Percentiles rank a stretch among this genome's conserved stretches.
Evolutionary conservation across 2,113 vertebrate genomes (phyloP).

Genomic region (Illadopsis cleaveri): DNA sequence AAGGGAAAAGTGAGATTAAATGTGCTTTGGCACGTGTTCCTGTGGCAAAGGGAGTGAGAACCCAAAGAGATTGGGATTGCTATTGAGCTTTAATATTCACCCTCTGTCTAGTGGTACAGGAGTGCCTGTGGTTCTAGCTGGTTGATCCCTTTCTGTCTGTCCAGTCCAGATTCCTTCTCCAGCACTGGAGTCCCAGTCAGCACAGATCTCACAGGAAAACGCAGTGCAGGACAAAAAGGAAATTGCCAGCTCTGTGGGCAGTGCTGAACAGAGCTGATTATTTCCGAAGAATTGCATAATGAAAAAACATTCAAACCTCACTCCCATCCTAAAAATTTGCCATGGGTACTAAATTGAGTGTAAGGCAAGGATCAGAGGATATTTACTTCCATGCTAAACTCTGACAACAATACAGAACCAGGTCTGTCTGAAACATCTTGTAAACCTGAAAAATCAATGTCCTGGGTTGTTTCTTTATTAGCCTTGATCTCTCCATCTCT

Average conservation of each 20-base stretch:
- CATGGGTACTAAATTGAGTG: not conserved
- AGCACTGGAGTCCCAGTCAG: not conserved
- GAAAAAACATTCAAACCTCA: not conserved
- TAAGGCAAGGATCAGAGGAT: not conserved
- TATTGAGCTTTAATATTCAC: not conserved
- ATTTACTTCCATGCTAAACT: not conserved
- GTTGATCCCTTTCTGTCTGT: not conserved
- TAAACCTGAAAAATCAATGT: not conserved
- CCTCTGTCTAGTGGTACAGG: not conserved
- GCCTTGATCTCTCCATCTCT: not conserved
- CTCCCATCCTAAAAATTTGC: not conserved
- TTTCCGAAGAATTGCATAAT: not conserved
- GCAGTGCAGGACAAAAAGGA: not conserved
- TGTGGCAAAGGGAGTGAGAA: not conserved
- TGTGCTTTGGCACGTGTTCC: not conserved
- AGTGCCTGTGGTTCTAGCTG: not conserved
- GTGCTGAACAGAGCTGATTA: not conserved
- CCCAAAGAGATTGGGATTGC: not conserved
- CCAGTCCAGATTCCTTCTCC: not conserved
- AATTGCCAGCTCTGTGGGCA: not conserved
- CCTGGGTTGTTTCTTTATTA: not conserved
- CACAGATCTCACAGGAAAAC: not conserved
- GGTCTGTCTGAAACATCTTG: not conserved
- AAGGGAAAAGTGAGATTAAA: not conserved
- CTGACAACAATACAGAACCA: not conserved